Evolutionary conservation across 2,888 invertebrate species (phyloP).

Genomic region (Margaritifera margaritifera): DNA sequence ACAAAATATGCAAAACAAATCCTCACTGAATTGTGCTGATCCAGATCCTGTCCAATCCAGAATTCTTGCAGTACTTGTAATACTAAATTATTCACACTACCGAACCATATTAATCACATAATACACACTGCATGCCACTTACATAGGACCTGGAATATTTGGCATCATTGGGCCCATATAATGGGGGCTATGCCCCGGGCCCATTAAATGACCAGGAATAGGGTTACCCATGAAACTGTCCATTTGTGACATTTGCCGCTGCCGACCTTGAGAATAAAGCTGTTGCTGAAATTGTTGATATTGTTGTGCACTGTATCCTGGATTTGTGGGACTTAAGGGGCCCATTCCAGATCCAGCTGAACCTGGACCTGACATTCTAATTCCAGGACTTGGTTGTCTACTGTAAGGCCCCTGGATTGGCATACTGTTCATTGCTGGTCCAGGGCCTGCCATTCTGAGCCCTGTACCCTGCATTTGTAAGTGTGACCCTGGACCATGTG

Average conservation of each 20-base stretch:
- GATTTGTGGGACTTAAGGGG: conserved; percentile 34
- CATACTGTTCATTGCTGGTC: conserved; percentile 36
- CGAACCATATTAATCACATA: no score
- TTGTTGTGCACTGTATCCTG: conserved; percentile 58
- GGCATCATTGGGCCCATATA: conserved; percentile 56
- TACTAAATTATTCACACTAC: no score
- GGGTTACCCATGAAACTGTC: conserved; percentile 56
- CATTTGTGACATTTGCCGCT: conserved; percentile 60
- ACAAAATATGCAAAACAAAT: no score
- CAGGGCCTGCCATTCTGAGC: conserved; percentile 45
- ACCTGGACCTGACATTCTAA: conserved; percentile 51
- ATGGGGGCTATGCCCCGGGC: conserved; percentile 7
- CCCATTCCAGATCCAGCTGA: conserved; percentile 29
- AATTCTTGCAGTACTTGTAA: no score
- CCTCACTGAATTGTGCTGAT: no score
- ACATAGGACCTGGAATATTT: conserved; percentile 52
- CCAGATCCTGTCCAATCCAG: no score
- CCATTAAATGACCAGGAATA: conserved; percentile 26
- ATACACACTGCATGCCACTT: conserved; percentile 7
- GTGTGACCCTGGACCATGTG: conserved; percentile 31
- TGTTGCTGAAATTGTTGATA: conserved; percentile 71
- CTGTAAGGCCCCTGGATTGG: conserved; percentile 42
- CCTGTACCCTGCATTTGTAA: conserved; percentile 56
- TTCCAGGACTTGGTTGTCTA: conserved; percentile 39
- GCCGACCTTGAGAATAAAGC: conserved; percentile 62